phyloP scores from a whole-genome alignment of 2,113 vertebrate genomes.

The Coptodon bakossiorum region DNA sequence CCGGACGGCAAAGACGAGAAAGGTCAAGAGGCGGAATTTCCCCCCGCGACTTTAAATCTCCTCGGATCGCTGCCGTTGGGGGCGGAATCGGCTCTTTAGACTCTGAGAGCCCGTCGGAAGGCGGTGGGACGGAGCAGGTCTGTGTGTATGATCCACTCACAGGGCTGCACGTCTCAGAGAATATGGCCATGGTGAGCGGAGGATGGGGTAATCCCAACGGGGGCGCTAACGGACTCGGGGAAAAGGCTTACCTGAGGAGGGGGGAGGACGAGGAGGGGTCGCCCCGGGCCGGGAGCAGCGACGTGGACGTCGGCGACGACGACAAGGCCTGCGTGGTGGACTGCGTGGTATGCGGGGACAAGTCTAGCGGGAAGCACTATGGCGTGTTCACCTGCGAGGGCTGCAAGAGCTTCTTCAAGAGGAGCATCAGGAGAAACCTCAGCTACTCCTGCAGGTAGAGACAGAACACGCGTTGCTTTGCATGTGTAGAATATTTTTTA shows the following conservation, averaged over 20 bases:
- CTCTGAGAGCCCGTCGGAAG: background rate
- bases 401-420: conserved; percentile 97
- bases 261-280: conserved; percentile 82
- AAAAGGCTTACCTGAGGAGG: conserved; percentile 78
- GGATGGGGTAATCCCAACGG: conserved; percentile 89
- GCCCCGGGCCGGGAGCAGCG: conserved; percentile 84
- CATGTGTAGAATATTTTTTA: background rate
- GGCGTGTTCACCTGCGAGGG: conserved; percentile 95
- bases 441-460: conserved; percentile 91
- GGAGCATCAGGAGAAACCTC: conserved; percentile 90
- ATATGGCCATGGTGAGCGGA: conserved; percentile 93
- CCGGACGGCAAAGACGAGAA: conserved; percentile 40
- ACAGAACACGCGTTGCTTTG: fast-evolving
- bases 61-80: background rate
- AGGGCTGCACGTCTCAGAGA: conserved; percentile 53
- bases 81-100: background rate
- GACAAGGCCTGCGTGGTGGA: conserved; percentile 86
- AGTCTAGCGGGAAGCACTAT: conserved; percentile 91
- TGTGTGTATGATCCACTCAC: conserved; percentile 50
- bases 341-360: conserved; percentile 91
- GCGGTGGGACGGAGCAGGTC: conserved; percentile 20
- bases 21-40: conserved; percentile 43
- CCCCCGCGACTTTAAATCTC: background rate
- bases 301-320: conserved; percentile 83
- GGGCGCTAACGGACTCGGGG: conserved; percentile 75